Percentiles rank a stretch among this genome's conserved stretches.
Evolutionary conservation across 2,797 vertebrate species (phyloP).

Genomic region (Sebastes jordani): DNA sequence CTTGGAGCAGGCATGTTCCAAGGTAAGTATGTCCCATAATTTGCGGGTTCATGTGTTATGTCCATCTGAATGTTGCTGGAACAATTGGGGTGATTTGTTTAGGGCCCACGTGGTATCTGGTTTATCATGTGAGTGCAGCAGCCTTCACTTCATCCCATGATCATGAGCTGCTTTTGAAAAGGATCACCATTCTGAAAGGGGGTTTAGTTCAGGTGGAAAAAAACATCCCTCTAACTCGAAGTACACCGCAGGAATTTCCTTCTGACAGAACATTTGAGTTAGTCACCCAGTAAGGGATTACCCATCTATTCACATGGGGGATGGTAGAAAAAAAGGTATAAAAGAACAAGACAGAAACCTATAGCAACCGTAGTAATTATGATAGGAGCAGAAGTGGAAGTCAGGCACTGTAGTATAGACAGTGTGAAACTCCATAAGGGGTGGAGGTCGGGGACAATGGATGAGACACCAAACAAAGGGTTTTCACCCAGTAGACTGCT

Average conservation of each 20-base stretch:
- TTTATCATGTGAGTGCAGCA: conserved; percentile 18
- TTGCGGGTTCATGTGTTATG: neutral
- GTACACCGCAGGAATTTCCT: conserved; percentile 14
- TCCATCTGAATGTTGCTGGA: neutral
- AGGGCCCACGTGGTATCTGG: neutral
- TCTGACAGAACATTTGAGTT: neutral
- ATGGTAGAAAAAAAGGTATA: no score
- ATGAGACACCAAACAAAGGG: no score
- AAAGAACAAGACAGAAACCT: no score
- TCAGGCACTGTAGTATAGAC: no score
- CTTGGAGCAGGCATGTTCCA: neutral
- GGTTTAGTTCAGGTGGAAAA: neutral
- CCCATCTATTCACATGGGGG: neutral
- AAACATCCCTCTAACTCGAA: neutral
- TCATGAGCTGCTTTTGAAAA: neutral
- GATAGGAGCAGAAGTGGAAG: no score
- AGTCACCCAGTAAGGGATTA: neutral
- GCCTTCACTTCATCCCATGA: neutral
- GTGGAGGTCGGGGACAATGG: no score
- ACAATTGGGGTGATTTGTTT: neutral
- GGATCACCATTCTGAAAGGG: neutral
- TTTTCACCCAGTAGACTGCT: no score
- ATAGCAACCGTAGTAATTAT: no score
- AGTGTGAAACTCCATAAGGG: no score
- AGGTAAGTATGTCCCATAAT: neutral